phyloP scores from a whole-genome alignment of 2,888 invertebrate species.

The Brachyopa scutellaris region DNA sequence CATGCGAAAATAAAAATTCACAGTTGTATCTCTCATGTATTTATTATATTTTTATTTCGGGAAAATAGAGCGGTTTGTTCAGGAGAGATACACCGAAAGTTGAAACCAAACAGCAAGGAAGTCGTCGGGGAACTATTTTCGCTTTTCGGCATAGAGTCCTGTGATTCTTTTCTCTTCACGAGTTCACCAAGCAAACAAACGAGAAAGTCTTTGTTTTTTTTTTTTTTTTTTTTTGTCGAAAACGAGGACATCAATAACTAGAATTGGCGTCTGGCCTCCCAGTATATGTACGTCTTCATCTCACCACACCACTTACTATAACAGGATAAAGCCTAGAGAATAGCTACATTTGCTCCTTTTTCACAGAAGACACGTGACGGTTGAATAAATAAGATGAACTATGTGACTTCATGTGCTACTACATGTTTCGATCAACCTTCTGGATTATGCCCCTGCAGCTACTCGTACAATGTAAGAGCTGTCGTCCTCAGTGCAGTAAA shows the following conservation, averaged over 20 bases:
- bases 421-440: conserved; percentile 36
- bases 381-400: conserved; percentile 42
- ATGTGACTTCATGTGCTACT: conserved; percentile 34
- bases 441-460: conserved; percentile 8
- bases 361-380: conserved; percentile 57
- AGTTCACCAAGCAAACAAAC: conserved; percentile 16
- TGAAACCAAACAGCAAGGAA: conserved; percentile 37
- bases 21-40: conserved; percentile 30
- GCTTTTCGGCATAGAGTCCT: conserved; percentile 21
- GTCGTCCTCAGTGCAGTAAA: background rate
- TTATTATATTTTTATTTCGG: conserved; percentile 20
- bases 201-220: no score
- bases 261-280: conserved; percentile 42
- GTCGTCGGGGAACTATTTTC: conserved; percentile 38
- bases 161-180: conserved; percentile 16
- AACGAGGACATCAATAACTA: conserved; percentile 52
- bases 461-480: conserved; percentile 2
- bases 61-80: background rate
- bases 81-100: conserved; percentile 6
- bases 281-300: conserved; percentile 2
- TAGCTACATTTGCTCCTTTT: conserved; percentile 45
- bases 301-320: background rate
- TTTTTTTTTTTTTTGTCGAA: no score
- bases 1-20: conserved; percentile 57
- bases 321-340: conserved; percentile 29